These are phyloP conservation scores for Drosophila bocki DNA, from an alignment of 1,140 invertebrate species.

Conservation along the genomic window DNA sequence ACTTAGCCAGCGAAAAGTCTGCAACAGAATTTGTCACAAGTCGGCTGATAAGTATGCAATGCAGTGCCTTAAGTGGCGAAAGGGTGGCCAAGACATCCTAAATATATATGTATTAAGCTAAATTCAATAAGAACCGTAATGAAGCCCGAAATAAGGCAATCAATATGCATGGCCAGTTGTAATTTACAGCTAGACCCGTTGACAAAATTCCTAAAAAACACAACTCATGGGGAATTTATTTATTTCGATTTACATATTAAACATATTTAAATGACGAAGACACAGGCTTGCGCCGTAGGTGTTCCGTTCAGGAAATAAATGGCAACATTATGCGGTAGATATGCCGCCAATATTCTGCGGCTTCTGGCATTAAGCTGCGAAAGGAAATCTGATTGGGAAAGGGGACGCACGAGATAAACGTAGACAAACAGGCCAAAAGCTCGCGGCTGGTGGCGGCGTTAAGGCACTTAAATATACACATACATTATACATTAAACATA, in stretches of 20 bases:
- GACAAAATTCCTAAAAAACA: slow-evolving; percentile 1
- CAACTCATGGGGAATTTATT: neutral
- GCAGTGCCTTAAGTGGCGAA: slow-evolving; percentile 10
- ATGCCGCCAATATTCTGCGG: slow-evolving; percentile 49
- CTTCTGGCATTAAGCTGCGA: slow-evolving; percentile 40
- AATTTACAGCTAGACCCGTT: neutral
- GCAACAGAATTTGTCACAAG: slow-evolving; percentile 16
- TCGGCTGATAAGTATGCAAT: slow-evolving; percentile 38
- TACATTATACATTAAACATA: slow-evolving; percentile 26
- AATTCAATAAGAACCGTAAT: slow-evolving; percentile 25
- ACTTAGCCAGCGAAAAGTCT: slow-evolving; percentile 33
- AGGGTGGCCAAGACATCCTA: neutral
- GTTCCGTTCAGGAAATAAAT: slow-evolving; percentile 51
- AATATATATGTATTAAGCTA: neutral
- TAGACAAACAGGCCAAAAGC: slow-evolving; percentile 49
- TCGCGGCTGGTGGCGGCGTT: slow-evolving; percentile 18
- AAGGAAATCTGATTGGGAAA: slow-evolving; percentile 63
- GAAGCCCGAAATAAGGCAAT: slow-evolving; percentile 15
- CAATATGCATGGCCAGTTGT: slow-evolving; percentile 5
- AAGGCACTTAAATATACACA: slow-evolving; percentile 34
- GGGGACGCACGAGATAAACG: slow-evolving; percentile 44
- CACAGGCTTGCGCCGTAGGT: slow-evolving; percentile 20
- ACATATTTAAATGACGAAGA: slow-evolving; percentile 32
- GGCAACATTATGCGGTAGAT: slow-evolving; percentile 54
- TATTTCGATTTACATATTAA: slow-evolving; percentile 33